These are phyloP conservation scores for Enteromius mattozi DNA, from an alignment of 2,797 vertebrate species.

Conservation along the genomic window DNA sequence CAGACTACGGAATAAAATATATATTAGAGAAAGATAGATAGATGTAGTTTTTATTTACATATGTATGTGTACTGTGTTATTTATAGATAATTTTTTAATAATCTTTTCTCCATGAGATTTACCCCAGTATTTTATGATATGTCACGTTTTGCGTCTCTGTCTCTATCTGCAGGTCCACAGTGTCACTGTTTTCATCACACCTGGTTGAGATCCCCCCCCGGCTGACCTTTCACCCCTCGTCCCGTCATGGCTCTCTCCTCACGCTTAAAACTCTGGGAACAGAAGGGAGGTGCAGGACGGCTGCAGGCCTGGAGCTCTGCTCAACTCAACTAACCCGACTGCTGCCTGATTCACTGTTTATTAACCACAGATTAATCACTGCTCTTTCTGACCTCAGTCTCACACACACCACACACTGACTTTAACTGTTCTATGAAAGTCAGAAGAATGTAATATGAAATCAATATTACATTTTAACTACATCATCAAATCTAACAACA, in stretches of 20 bases:
- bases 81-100: too few relatives aligned
- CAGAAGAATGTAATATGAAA: background rate
- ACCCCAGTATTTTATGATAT: background rate
- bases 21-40: too few relatives aligned
- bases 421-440: background rate
- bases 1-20: too few relatives aligned
- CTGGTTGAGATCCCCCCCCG: conserved; percentile 60
- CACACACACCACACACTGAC: background rate
- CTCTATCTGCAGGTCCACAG: conserved; percentile 68
- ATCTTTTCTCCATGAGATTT: too few relatives aligned
- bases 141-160: conserved; percentile 37
- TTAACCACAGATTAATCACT: background rate
- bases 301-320: conserved; percentile 53
- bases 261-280: conserved; percentile 96
- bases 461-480: background rate
- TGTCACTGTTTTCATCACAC: conserved; percentile 63
- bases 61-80: too few relatives aligned
- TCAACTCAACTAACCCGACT: background rate
- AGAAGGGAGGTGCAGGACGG: conserved; percentile 89
- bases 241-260: conserved; percentile 91
- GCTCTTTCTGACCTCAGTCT: background rate
- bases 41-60: too few relatives aligned
- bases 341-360: background rate
- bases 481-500: background rate
- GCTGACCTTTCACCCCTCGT: conserved; percentile 29